A percentile compares a stretch with the other conserved stretches of the same genome.
Evolutionary conservation across 2,797 vertebrate species (phyloP).

Genomic region (Falco berigora): DNA sequence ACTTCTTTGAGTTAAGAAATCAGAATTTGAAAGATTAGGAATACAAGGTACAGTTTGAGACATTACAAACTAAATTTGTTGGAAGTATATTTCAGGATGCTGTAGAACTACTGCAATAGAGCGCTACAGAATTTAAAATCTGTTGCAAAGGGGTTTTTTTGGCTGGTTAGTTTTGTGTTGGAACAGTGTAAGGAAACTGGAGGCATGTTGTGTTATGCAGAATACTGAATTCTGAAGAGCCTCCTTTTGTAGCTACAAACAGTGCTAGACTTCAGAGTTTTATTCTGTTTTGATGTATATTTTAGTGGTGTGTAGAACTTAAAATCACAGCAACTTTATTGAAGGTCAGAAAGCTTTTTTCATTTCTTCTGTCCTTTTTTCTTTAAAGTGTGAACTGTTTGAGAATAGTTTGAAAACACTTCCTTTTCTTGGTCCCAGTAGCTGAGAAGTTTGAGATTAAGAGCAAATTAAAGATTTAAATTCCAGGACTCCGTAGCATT

Average conservation of each 20-base stretch:
- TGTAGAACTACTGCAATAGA: background rate
- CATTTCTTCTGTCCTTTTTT: background rate
- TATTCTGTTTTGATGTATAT: background rate
- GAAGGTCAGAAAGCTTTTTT: background rate
- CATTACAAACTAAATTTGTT: background rate
- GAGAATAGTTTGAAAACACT: background rate
- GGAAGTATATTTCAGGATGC: background rate
- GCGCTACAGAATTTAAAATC: background rate
- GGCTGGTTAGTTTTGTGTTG: background rate
- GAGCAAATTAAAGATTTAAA: background rate
- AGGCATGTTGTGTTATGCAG: background rate
- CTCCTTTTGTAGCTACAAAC: background rate
- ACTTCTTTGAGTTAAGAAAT: background rate
- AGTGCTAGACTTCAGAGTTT: background rate
- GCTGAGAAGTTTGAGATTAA: background rate
- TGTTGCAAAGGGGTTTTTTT: background rate
- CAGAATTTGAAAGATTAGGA: background rate
- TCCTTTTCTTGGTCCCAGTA: background rate
- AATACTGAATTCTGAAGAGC: background rate
- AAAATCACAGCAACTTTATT: background rate
- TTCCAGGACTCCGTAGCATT: background rate
- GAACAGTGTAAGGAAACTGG: background rate
- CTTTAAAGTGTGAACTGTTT: background rate
- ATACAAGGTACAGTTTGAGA: background rate
- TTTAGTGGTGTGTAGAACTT: background rate